A percentile compares a stretch with the other conserved stretches of the same genome.
phyloP scores from a whole-genome alignment of 2,888 invertebrate genomes.

The Eledone cirrhosa region DNA sequence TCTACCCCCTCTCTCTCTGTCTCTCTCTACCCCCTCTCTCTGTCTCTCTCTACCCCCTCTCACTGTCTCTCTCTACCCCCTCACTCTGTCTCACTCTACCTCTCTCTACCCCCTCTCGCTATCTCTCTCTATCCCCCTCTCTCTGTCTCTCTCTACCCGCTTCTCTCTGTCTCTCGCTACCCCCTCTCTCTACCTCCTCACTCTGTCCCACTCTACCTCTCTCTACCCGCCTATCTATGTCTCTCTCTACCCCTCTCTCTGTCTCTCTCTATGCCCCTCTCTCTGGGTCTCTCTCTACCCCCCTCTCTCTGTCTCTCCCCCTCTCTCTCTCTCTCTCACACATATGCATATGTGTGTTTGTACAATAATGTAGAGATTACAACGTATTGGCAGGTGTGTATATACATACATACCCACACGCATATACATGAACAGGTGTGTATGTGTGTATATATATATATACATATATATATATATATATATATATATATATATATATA shows the following conservation, averaged over 20 bases:
- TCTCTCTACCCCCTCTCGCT: not conserved
- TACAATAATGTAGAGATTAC: no score
- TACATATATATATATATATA: not conserved
- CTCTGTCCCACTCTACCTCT: no score
- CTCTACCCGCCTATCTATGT: not conserved
- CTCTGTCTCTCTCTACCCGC: not conserved
- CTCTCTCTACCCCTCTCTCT: not conserved
- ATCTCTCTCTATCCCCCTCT: not conserved
- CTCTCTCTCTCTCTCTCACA: not conserved
- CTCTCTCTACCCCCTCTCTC: not conserved
- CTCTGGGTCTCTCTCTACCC: not conserved
- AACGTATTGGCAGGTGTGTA: no score
- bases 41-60: not conserved
- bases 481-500: not conserved
- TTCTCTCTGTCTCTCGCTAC: not conserved
- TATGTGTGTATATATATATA: not conserved
- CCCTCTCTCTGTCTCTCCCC: not conserved
- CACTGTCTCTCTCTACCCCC: not conserved
- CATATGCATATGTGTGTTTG: no score
- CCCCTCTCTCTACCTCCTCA: not conserved
- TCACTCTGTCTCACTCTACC: not conserved
- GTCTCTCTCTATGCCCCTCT: not conserved
- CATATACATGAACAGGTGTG: not conserved
- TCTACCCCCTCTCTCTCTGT: not conserved
- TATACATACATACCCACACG: no score